Percentiles rank a stretch among this genome's conserved stretches.
Evolutionary conservation across 2,113 vertebrate genomes (phyloP).

Genomic region (Turnix velox): DNA sequence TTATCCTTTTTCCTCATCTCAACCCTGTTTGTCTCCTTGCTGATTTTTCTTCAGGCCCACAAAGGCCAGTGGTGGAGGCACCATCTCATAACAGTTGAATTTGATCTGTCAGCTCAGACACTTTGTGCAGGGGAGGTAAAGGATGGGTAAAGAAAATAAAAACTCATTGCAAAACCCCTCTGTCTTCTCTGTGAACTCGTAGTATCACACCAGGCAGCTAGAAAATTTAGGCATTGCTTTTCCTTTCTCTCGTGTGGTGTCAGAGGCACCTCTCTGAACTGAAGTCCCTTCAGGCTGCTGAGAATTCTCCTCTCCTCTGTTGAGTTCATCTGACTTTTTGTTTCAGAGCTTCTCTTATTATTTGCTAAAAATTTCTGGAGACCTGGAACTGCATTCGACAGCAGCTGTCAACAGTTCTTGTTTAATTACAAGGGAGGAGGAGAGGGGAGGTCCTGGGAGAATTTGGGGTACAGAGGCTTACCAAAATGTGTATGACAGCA

Average conservation of each 20-base stretch:
- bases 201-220: not conserved
- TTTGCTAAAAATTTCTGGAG: not conserved
- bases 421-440: conserved; percentile 30
- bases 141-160: not conserved
- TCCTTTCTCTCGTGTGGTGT: not conserved
- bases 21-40: not conserved
- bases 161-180: not conserved
- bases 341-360: not conserved
- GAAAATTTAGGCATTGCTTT: not conserved
- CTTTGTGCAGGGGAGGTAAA: not conserved
- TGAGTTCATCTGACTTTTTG: not conserved
- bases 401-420: not conserved
- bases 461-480: not conserved
- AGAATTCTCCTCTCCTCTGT: not conserved
- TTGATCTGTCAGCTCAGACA: not conserved
- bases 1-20: not conserved
- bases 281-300: not conserved
- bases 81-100: not conserved
- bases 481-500: not conserved
- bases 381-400: conserved; percentile 1
- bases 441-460: conserved; percentile 29
- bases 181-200: not conserved
- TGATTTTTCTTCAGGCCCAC: not conserved
- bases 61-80: not conserved
- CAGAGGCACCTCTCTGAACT: not conserved